Conservation (phyloP, 2,797 vertebrate genomes). For the Mareca strepera region DNA sequence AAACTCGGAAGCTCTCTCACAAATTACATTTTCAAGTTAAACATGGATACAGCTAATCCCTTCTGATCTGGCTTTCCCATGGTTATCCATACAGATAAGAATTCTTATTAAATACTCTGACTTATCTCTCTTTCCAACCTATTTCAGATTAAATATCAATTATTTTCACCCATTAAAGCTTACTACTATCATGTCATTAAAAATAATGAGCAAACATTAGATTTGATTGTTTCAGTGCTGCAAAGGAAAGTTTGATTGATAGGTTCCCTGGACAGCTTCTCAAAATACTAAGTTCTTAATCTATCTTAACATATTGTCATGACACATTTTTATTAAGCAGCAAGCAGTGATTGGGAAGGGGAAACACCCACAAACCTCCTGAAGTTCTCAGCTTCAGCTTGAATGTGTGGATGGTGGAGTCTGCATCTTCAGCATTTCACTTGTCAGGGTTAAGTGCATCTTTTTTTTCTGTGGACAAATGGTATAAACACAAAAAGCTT, state of each 20-base stretch:
- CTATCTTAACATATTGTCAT: neutral
- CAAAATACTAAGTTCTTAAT: neutral
- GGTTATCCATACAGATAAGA: neutral
- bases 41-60: neutral
- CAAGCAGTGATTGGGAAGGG: neutral
- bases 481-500: neutral
- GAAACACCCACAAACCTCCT: neutral
- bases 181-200: neutral
- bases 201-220: neutral
- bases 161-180: neutral
- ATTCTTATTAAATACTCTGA: neutral
- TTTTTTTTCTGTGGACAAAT: neutral
- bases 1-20: neutral
- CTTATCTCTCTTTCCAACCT: neutral
- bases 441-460: neutral
- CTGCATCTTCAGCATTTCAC: neutral
- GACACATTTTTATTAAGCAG: neutral
- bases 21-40: slow-evolving; percentile 1
- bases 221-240: neutral
- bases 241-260: slow-evolving; percentile 8
- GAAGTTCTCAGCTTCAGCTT: neutral
- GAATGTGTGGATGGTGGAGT: neutral
- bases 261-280: neutral
- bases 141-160: neutral
- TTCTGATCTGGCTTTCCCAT: neutral